phyloP scores from a whole-genome alignment of 2,113 vertebrate species.

The Jacana jacana region DNA sequence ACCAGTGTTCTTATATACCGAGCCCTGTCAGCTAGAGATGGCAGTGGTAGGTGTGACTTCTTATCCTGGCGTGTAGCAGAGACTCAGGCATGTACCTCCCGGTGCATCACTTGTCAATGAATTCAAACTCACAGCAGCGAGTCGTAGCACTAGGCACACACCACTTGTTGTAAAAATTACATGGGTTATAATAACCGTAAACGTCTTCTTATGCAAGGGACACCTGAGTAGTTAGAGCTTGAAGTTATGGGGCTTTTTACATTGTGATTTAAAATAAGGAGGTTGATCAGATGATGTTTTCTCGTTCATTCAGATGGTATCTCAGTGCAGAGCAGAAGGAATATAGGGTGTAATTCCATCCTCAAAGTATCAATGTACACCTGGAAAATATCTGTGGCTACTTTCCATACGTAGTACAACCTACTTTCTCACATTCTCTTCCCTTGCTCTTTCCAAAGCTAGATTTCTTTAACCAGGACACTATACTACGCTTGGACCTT shows the following conservation, averaged over 20 bases:
- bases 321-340: not conserved
- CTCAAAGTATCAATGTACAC: not conserved
- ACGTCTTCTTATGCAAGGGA: not conserved
- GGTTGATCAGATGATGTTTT: not conserved
- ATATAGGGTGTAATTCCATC: not conserved
- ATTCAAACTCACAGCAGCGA: not conserved
- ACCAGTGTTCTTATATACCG: not conserved
- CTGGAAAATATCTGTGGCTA: not conserved
- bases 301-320: not conserved
- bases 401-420: not conserved
- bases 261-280: not conserved
- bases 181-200: not conserved
- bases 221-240: not conserved
- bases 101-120: not conserved
- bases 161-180: not conserved
- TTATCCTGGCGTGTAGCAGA: not conserved
- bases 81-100: not conserved
- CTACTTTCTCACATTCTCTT: not conserved
- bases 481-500: not conserved
- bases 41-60: not conserved
- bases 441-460: not conserved
- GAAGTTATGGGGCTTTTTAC: not conserved
- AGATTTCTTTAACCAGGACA: not conserved
- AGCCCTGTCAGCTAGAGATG: not conserved
- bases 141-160: not conserved